These are phyloP conservation scores for Lithobius niger DNA, from an alignment of 1,140 invertebrate genomes.

Conservation along the genomic window DNA sequence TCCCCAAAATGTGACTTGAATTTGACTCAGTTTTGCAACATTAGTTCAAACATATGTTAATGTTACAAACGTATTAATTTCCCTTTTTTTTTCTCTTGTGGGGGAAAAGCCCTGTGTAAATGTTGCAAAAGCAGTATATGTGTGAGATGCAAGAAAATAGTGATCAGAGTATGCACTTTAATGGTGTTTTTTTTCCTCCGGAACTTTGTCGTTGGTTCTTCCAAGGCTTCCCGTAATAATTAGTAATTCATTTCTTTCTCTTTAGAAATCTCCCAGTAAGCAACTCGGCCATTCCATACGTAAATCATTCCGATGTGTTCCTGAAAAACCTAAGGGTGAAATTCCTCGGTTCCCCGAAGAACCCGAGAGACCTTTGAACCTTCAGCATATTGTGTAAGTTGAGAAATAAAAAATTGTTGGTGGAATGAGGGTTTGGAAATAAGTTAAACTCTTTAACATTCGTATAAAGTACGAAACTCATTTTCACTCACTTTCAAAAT, in stretches of 20 bases:
- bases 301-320: slow-evolving; percentile 93
- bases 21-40: too few relatives aligned
- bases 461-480: too few relatives aligned
- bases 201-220: slow-evolving; percentile 7
- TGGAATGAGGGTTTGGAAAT: slow-evolving; percentile 3
- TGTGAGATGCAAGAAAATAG: too few relatives aligned
- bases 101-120: too few relatives aligned
- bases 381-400: slow-evolving; percentile 87
- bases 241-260: neutral
- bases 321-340: slow-evolving; percentile 62
- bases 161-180: too few relatives aligned
- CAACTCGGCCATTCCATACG: slow-evolving; percentile 79
- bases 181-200: slow-evolving; percentile 9
- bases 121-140: too few relatives aligned
- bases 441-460: slow-evolving; percentile 9
- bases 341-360: slow-evolving; percentile 78
- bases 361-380: slow-evolving; percentile 84
- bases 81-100: too few relatives aligned
- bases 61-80: too few relatives aligned
- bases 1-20: too few relatives aligned
- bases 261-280: slow-evolving; percentile 43
- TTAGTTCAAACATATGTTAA: too few relatives aligned
- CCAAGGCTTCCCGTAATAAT: neutral
- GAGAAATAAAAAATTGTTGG: slow-evolving; percentile 1
- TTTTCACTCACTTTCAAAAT: too few relatives aligned